A percentile compares a stretch with the other conserved stretches of the same genome.
Evolutionary conservation across 2,113 vertebrate genomes (phyloP).

Genomic region (Pachycephala philippinensis): DNA sequence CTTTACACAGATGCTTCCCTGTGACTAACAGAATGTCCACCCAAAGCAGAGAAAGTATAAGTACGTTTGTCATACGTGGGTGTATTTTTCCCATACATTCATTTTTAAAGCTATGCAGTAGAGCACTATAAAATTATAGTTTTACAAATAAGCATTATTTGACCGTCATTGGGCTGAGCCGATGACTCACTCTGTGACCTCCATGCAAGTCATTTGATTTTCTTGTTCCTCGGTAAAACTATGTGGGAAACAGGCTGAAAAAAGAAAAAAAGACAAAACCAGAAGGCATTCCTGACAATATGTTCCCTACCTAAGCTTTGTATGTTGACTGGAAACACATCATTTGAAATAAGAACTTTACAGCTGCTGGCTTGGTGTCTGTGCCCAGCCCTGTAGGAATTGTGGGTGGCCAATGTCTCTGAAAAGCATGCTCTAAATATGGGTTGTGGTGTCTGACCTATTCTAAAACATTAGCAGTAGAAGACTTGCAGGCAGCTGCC

Average conservation of each 20-base stretch:
- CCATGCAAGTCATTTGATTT: conserved; percentile 58
- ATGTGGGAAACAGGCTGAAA: neutral
- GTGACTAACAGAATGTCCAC: conserved; percentile 77
- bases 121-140: conserved; percentile 69
- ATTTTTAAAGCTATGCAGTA: conserved; percentile 69
- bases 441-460: conserved; percentile 34
- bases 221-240: conserved; percentile 3
- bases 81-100: conserved; percentile 72
- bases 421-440: conserved; percentile 37
- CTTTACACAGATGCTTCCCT: conserved; percentile 71
- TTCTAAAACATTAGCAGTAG: conserved; percentile 1
- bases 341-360: conserved; percentile 8
- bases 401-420: conserved; percentile 49
- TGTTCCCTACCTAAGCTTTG: conserved; percentile 44
- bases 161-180: conserved; percentile 34
- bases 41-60: conserved; percentile 56
- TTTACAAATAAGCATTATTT: conserved; percentile 72
- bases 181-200: conserved; percentile 68
- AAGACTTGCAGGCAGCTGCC: conserved; percentile 17
- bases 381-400: conserved; percentile 13
- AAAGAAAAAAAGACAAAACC: neutral
- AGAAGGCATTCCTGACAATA: conserved; percentile 15
- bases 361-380: conserved; percentile 24
- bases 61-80: conserved; percentile 73
- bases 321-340: conserved; percentile 28